Conservation (phyloP, 2,888 invertebrate genomes). For the Chrysolina oricalcia region DNA sequence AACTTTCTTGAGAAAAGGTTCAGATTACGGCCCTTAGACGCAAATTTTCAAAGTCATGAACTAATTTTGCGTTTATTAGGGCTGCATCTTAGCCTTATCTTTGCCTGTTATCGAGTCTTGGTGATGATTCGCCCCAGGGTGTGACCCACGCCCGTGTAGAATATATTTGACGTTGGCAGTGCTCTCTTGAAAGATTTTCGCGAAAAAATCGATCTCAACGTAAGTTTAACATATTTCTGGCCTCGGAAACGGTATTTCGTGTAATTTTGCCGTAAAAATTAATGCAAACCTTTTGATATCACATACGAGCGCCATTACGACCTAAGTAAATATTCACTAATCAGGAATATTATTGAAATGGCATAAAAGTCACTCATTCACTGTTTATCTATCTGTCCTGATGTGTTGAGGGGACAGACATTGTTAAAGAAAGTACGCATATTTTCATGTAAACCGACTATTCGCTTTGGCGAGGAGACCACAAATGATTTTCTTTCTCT, state of each 20-base stretch:
- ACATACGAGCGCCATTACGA: slow-evolving; percentile 72
- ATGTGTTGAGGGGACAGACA: slow-evolving; percentile 70
- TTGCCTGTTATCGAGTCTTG: slow-evolving; percentile 44
- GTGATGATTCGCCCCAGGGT: slow-evolving; percentile 45
- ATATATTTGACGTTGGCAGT: slow-evolving; percentile 45
- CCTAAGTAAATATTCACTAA: slow-evolving; percentile 71
- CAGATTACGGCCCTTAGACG: slow-evolving; percentile 54
- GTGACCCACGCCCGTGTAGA: slow-evolving; percentile 47
- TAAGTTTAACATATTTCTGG: slow-evolving; percentile 69
- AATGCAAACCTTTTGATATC: slow-evolving; percentile 72
- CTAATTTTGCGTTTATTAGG: slow-evolving; percentile 44
- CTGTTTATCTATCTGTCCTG: slow-evolving; percentile 71
- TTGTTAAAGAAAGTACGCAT: slow-evolving; percentile 69
- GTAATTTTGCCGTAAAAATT: slow-evolving; percentile 70
- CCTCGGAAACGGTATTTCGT: slow-evolving; percentile 63
- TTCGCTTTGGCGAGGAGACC: slow-evolving; percentile 72
- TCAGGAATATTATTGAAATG: slow-evolving; percentile 71
- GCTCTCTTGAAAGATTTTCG: slow-evolving; percentile 42
- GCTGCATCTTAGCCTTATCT: slow-evolving; percentile 51
- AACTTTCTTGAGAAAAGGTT: slow-evolving; percentile 57
- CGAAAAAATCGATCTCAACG: slow-evolving; percentile 60
- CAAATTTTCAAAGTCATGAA: slow-evolving; percentile 49
- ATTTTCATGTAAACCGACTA: slow-evolving; percentile 70
- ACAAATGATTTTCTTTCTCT: slow-evolving; percentile 69
- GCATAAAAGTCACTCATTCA: slow-evolving; percentile 72